Percentiles rank a stretch among this genome's conserved stretches.
Evolutionary conservation across 2,888 invertebrate genomes (phyloP).

Genomic region (Esperia sulphurella): DNA sequence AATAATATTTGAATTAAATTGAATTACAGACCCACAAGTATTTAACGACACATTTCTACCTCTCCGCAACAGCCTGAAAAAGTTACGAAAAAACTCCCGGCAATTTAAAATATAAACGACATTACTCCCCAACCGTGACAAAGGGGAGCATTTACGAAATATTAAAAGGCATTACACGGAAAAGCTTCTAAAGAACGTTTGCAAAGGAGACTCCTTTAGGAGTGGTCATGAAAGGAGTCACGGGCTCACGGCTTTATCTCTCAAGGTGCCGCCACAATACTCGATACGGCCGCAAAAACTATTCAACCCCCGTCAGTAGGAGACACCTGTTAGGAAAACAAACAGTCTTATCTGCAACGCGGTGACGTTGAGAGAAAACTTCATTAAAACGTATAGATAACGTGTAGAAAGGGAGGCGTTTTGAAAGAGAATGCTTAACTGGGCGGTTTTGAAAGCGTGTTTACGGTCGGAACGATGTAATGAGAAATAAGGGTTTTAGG

Average conservation of each 20-base stretch:
- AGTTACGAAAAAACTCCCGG: neutral
- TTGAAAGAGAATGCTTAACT: no score
- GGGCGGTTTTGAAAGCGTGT: no score
- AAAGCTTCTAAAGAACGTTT: slow-evolving; percentile 45
- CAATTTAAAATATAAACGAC: slow-evolving; percentile 3
- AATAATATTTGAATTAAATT: no score
- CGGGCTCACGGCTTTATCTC: slow-evolving; percentile 29
- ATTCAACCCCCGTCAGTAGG: slow-evolving; percentile 40
- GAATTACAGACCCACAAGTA: no score
- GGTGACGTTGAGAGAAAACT: slow-evolving; percentile 7
- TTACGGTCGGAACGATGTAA: no score
- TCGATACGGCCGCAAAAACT: slow-evolving; percentile 46
- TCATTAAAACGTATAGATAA: slow-evolving; percentile 9
- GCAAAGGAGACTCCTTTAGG: slow-evolving; percentile 18
- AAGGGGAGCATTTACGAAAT: slow-evolving; percentile 43
- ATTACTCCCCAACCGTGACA: slow-evolving; percentile 22
- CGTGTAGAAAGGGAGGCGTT: neutral
- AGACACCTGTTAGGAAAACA: slow-evolving; percentile 52
- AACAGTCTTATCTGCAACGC: slow-evolving; percentile 1
- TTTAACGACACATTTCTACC: neutral
- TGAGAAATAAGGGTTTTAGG: no score
- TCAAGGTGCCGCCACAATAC: slow-evolving; percentile 24
- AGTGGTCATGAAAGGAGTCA: slow-evolving; percentile 24
- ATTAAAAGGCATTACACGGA: slow-evolving; percentile 49
- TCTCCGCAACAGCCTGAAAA: neutral